A percentile compares a stretch with the other conserved stretches of the same genome.
phyloP scores from a whole-genome alignment of 2,888 invertebrate species.

The Sinelater perroti region DNA sequence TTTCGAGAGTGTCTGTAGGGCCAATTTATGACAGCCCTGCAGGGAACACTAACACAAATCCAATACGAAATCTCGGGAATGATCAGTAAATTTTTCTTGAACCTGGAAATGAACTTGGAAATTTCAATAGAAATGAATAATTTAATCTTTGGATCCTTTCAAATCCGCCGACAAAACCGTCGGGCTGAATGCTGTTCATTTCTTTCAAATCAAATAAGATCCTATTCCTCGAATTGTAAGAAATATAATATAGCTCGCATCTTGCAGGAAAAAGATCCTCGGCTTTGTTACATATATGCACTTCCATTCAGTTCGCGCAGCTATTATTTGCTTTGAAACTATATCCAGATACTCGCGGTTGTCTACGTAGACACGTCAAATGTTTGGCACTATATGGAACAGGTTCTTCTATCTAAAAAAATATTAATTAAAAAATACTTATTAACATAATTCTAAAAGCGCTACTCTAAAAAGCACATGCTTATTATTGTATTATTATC shows the following conservation, averaged over 20 bases:
- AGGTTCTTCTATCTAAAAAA: too few relatives aligned
- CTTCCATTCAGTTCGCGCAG: not conserved
- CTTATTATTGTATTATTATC: too few relatives aligned
- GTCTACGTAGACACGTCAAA: too few relatives aligned
- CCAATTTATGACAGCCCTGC: constrained; percentile 45
- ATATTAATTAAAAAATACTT: too few relatives aligned
- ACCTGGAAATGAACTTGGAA: constrained; percentile 39
- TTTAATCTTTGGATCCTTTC: constrained; percentile 41
- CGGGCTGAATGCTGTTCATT: constrained; percentile 39
- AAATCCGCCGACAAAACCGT: constrained; percentile 41
- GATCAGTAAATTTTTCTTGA: constrained; percentile 44
- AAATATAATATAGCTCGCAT: constrained; percentile 30
- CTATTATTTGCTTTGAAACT: too few relatives aligned
- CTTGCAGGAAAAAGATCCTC: constrained; percentile 27
- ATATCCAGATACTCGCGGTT: too few relatives aligned
- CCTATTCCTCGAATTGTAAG: constrained; percentile 34
- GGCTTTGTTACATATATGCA: constrained; percentile 15
- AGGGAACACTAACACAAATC: constrained; percentile 46
- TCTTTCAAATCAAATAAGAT: constrained; percentile 41
- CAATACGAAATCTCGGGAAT: constrained; percentile 46
- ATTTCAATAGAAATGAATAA: constrained; percentile 45
- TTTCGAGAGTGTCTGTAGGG: too few relatives aligned
- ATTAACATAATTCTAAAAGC: too few relatives aligned
- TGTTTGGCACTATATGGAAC: too few relatives aligned
- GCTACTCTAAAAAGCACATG: too few relatives aligned